phyloP scores from a whole-genome alignment of 2,797 vertebrate genomes.

The Rallus crepitans region DNA sequence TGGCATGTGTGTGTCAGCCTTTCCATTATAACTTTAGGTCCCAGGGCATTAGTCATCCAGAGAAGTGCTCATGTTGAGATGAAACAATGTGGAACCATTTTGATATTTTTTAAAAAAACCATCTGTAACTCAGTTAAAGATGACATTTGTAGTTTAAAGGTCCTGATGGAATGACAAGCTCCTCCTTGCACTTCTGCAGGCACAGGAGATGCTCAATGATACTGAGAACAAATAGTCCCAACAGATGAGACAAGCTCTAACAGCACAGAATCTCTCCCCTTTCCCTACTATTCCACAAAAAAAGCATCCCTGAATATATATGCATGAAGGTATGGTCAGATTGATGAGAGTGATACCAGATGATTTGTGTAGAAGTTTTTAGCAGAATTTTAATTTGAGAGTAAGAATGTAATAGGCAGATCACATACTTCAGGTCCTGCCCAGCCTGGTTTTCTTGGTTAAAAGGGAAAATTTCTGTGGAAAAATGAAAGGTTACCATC shows the following conservation, averaged over 20 bases:
- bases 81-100: not conserved
- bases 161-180: not conserved
- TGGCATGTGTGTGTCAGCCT: conserved; percentile 19
- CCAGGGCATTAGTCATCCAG: conserved; percentile 10
- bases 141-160: not conserved
- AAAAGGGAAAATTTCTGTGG: not conserved
- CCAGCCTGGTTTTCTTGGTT: not conserved
- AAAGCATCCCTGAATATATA: not conserved
- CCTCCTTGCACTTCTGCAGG: not conserved
- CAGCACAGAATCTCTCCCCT: not conserved
- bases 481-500: not conserved
- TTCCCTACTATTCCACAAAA: not conserved
- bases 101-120: not conserved
- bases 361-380: not conserved
- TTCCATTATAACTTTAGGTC: conserved; percentile 36
- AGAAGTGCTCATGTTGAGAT: not conserved
- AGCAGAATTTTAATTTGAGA: not conserved
- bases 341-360: not conserved
- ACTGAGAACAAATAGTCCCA: not conserved
- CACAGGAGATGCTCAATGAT: not conserved
- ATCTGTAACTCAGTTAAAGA: not conserved
- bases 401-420: not conserved
- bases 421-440: not conserved
- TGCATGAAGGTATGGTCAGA: not conserved
- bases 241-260: not conserved